Evolutionary conservation across 2,113 vertebrate species (phyloP).

Genomic region (Hydrochoerus hydrochaeris): DNA sequence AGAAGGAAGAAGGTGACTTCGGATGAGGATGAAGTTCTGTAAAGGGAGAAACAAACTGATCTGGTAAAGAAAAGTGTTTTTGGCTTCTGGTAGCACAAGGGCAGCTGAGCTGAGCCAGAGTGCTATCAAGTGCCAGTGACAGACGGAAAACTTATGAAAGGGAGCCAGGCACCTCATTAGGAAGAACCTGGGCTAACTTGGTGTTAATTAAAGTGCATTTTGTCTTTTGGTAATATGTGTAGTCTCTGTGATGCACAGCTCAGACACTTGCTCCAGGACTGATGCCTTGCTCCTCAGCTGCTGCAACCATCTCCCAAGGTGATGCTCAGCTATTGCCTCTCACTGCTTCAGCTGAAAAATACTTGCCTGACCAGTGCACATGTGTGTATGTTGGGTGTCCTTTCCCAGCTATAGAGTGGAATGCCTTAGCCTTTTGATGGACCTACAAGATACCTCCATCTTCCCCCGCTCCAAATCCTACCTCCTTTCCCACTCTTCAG

Average conservation of each 20-base stretch:
- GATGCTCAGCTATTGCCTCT: not conserved
- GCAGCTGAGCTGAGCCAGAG: not conserved
- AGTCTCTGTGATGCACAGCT: not conserved
- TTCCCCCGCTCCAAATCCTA: not conserved
- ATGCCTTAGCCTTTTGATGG: not conserved
- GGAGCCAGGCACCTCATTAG: not conserved
- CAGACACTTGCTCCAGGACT: not conserved
- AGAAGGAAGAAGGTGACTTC: not conserved
- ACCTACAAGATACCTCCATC: not conserved
- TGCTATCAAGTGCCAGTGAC: not conserved
- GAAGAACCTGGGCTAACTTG: not conserved
- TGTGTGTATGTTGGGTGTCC: not conserved
- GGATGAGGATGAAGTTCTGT: not conserved
- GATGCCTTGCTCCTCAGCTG: not conserved
- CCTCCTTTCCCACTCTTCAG: not conserved
- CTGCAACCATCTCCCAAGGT: not conserved
- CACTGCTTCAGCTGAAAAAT: not conserved
- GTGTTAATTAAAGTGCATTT: not conserved
- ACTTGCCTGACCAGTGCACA: not conserved
- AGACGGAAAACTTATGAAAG: not conserved
- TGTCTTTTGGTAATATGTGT: not conserved
- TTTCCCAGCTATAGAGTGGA: not conserved
- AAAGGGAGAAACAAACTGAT: not conserved
- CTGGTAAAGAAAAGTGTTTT: not conserved
- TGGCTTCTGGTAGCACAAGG: not conserved